A percentile compares a stretch with the other conserved stretches of the same genome.
Conservation (phyloP, 1,140 invertebrate species). For the Drosophila chauvacae region DNA sequence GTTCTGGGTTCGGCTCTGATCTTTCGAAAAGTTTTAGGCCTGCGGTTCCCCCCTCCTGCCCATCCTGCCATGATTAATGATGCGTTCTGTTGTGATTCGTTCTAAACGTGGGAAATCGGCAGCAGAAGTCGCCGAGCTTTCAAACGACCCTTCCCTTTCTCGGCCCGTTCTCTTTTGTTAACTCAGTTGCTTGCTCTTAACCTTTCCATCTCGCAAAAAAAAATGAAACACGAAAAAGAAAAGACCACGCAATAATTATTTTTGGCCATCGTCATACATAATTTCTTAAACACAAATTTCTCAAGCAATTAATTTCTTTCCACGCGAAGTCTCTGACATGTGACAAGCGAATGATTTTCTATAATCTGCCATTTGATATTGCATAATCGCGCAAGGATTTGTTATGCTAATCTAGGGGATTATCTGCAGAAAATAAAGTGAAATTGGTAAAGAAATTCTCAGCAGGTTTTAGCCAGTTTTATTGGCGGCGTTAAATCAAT, state of each 20-base stretch:
- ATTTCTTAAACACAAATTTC: conserved; percentile 33
- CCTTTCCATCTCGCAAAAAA: conserved; percentile 27
- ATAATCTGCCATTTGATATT: conserved; percentile 47
- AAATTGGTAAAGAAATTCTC: conserved; percentile 48
- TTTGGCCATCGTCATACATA: conserved; percentile 53
- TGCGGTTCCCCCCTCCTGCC: conserved; percentile 27
- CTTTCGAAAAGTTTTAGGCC: conserved; percentile 72
- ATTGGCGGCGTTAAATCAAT: conserved; percentile 25
- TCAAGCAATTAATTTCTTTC: conserved; percentile 71
- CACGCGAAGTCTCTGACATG: conserved; percentile 36
- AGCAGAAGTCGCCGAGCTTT: conserved; percentile 57
- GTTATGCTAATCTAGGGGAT: conserved; percentile 32
- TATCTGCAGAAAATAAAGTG: conserved; percentile 3
- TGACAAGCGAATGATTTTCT: conserved; percentile 72
- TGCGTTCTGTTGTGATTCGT: conserved; percentile 84
- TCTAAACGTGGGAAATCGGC: conserved; percentile 83
- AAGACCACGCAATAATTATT: conserved; percentile 74
- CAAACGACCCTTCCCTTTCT: conserved; percentile 25
- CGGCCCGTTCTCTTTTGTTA: conserved; percentile 30
- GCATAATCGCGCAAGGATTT: conserved; percentile 32
- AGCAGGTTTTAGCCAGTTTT: conserved; percentile 18
- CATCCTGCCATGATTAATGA: conserved; percentile 77
- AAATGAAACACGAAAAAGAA: not conserved
- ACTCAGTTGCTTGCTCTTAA: conserved; percentile 49
- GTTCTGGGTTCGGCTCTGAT: conserved; percentile 36